Conservation (phyloP, 1,140 invertebrate genomes). For the Melanaphis sacchari region DNA sequence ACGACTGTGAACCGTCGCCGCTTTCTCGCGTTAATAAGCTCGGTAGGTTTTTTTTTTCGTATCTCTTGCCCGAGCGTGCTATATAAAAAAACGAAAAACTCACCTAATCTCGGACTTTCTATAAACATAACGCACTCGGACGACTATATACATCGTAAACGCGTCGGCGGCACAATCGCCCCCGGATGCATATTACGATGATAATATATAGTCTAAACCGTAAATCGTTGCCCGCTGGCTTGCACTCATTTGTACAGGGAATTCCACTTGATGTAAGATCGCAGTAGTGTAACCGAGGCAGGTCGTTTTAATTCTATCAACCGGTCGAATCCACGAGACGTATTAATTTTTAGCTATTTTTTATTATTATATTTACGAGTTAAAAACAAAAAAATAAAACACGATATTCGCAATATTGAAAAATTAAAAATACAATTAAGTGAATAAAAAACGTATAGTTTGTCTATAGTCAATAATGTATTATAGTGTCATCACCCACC, state of each 20-base stretch:
- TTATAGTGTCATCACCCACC: too few relatives aligned
- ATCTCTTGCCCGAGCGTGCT: background rate
- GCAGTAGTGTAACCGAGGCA: background rate
- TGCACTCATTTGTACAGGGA: background rate
- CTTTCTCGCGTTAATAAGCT: constrained; percentile 27
- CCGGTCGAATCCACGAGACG: background rate
- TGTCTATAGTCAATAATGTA: too few relatives aligned
- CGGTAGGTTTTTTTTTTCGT: background rate
- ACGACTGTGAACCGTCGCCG: background rate
- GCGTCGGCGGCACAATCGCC: background rate
- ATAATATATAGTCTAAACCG: background rate
- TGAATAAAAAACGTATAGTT: too few relatives aligned
- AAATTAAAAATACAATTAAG: background rate
- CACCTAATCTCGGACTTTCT: background rate
- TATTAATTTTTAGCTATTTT: background rate
- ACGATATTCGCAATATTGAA: background rate
- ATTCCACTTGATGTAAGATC: background rate
- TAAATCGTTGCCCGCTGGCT: background rate
- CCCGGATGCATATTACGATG: background rate
- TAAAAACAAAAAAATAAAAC: background rate
- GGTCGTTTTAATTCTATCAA: background rate
- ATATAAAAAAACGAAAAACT: background rate
- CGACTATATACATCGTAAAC: constrained; percentile 3
- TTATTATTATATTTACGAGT: too few relatives aligned
- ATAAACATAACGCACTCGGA: background rate